Percentiles rank a stretch among this genome's conserved stretches.
These are phyloP conservation scores for Penaeus monodon DNA, from an alignment of 2,888 invertebrate species.

Conservation along the genomic window DNA sequence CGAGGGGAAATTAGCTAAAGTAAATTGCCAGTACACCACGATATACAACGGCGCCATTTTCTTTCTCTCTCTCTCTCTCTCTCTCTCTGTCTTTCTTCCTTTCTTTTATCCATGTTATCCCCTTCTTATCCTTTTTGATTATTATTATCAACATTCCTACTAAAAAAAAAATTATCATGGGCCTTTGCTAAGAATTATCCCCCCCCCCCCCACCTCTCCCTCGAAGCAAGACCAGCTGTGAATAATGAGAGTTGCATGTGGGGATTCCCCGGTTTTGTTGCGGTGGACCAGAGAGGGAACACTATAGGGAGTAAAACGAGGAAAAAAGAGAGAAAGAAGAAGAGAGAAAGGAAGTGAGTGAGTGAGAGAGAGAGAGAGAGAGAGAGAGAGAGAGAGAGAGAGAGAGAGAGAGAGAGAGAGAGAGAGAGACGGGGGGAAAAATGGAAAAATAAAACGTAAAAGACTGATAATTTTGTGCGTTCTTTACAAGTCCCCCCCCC, in stretches of 20 bases:
- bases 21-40: no score
- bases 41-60: no score
- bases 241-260: constrained; percentile 1
- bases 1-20: no score
- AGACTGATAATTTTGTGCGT: no score
- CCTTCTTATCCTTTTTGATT: neutral
- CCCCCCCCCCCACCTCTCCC: neutral
- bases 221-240: neutral
- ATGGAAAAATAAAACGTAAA: no score
- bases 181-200: constrained; percentile 24
- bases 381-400: constrained; percentile 11
- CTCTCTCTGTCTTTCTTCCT: no score
- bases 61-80: no score
- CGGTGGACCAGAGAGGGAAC: neutral
- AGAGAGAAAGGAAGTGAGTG: neutral
- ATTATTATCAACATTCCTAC: neutral
- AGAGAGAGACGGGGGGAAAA: neutral
- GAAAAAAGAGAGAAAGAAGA: neutral
- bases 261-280: neutral
- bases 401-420: constrained; percentile 17
- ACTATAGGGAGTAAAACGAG: neutral
- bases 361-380: constrained; percentile 10
- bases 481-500: no score
- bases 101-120: neutral
- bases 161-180: neutral